A percentile compares a stretch with the other conserved stretches of the same genome.
These are phyloP conservation scores for Chaetura pelagica DNA, from an alignment of 2,113 vertebrate species.

Conservation along the genomic window DNA sequence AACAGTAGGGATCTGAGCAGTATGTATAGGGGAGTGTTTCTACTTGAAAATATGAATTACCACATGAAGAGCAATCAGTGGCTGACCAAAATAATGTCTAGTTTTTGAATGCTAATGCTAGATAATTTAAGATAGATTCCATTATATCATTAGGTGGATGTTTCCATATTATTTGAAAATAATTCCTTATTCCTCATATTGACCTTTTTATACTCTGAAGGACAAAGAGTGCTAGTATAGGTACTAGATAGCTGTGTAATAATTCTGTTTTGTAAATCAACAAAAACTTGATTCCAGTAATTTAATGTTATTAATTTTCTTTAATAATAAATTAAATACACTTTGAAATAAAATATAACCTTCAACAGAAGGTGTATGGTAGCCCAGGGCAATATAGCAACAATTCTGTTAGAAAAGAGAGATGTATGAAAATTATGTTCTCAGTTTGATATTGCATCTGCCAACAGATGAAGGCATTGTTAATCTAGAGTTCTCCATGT, in stretches of 20 bases:
- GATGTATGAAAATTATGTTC: not conserved
- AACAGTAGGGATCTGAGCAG: not conserved
- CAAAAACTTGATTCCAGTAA: not conserved
- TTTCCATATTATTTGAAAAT: not conserved
- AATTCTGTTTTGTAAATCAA: not conserved
- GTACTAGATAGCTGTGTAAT: not conserved
- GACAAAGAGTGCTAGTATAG: not conserved
- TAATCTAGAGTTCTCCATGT: not conserved
- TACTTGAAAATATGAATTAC: not conserved
- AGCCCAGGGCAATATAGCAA: not conserved
- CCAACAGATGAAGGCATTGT: not conserved
- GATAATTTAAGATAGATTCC: not conserved
- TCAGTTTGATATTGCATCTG: not conserved
- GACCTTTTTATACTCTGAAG: not conserved
- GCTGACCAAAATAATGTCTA: not conserved
- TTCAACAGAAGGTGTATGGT: not conserved
- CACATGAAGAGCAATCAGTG: not conserved
- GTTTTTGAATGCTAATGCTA: not conserved
- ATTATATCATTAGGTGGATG: not conserved
- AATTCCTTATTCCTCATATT: not conserved
- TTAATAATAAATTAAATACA: not conserved
- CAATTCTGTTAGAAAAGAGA: not conserved
- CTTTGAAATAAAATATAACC: not conserved
- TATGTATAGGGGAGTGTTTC: not conserved
- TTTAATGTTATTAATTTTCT: not conserved